These are phyloP conservation scores for Arenaria interpres DNA, from an alignment of 2,113 vertebrate species.

Conservation along the genomic window DNA sequence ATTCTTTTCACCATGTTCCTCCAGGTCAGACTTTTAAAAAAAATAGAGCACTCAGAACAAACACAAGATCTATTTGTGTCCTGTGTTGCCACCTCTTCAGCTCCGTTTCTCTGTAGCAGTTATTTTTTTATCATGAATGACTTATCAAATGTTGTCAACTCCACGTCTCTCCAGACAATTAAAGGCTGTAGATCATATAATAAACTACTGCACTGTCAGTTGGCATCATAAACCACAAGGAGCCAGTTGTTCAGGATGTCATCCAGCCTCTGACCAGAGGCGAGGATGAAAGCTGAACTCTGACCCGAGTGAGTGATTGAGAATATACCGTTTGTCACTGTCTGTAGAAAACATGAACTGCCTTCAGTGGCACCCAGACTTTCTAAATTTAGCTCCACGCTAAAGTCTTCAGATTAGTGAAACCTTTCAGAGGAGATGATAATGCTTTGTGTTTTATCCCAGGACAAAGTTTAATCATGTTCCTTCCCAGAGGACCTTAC, in stretches of 20 bases:
- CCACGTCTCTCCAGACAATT: neutral
- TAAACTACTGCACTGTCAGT: constrained; percentile 13
- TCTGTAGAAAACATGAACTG: neutral
- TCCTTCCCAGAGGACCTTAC: neutral
- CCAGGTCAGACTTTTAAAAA: neutral
- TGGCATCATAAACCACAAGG: constrained; percentile 44
- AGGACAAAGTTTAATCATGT: constrained; percentile 8
- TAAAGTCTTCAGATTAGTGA: neutral
- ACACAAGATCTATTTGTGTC: neutral
- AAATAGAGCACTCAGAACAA: neutral
- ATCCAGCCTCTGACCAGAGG: constrained; percentile 32
- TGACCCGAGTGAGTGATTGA: constrained; percentile 14
- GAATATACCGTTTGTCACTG: constrained; percentile 32
- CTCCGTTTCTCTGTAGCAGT: neutral
- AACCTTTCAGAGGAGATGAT: neutral
- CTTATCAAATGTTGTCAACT: constrained; percentile 35
- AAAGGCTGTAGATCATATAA: constrained; percentile 30
- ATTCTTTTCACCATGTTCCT: neutral
- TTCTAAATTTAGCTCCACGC: constrained; percentile 11
- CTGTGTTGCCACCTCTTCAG: neutral
- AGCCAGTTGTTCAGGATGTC: constrained; percentile 52
- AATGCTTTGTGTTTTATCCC: neutral
- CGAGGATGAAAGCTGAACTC: constrained; percentile 56
- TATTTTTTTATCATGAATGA: constrained; percentile 19
- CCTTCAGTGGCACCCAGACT: neutral